These are phyloP conservation scores for Tinea pellionella DNA, from an alignment of 2,888 invertebrate species.

Conservation along the genomic window DNA sequence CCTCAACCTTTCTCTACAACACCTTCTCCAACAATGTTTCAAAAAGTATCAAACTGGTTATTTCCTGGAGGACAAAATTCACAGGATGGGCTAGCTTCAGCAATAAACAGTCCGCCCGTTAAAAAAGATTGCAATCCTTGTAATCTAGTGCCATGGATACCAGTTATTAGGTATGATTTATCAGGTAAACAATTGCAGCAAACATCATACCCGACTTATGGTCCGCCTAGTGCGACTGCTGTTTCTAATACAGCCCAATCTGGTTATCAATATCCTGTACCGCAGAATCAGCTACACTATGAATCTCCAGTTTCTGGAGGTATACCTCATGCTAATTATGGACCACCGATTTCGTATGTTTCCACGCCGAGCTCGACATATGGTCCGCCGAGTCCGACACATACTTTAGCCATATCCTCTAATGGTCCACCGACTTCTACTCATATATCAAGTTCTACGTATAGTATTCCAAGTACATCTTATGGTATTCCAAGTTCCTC, in stretches of 20 bases:
- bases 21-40: constrained; percentile 64
- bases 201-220: constrained; percentile 45
- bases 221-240: constrained; percentile 52
- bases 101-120: constrained; percentile 25
- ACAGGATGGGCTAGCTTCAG: constrained; percentile 24
- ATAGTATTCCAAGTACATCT: constrained; percentile 24
- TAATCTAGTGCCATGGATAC: constrained; percentile 85
- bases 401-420: constrained; percentile 29
- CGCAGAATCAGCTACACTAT: constrained; percentile 11
- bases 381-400: constrained; percentile 30
- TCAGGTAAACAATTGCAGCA: constrained; percentile 41
- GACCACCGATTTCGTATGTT: constrained; percentile 22
- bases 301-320: constrained; percentile 22
- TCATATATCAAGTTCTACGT: constrained; percentile 22
- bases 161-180: constrained; percentile 69
- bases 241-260: constrained; percentile 32
- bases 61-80: constrained; percentile 61
- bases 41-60: constrained; percentile 72
- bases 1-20: constrained; percentile 55
- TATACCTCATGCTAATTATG: constrained; percentile 39
- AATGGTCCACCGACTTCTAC: constrained; percentile 16
- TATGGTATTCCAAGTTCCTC: constrained; percentile 3
- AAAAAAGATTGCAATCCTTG: constrained; percentile 80
- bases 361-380: constrained; percentile 16
- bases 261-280: constrained; percentile 23